Evolutionary conservation across 1,140 invertebrate genomes (phyloP).

Genomic region (Xylocopa sonorina): DNA sequence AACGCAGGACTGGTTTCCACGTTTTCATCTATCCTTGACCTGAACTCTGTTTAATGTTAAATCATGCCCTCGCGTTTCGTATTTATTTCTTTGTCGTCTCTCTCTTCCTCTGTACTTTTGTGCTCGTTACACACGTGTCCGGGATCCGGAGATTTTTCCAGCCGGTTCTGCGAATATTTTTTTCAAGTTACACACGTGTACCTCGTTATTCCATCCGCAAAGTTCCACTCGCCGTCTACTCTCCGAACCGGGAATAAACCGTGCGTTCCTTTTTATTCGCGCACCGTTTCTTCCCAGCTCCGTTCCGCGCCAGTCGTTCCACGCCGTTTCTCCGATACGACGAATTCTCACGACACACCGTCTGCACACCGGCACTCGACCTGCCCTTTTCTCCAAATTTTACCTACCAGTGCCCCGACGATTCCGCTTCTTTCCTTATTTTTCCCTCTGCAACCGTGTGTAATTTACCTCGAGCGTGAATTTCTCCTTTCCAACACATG

Average conservation of each 20-base stretch:
- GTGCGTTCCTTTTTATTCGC: conserved; percentile 25
- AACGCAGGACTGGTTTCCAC: conserved; percentile 16
- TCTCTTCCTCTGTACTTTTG: no score
- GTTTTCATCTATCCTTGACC: conserved; percentile 42
- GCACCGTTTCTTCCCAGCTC: not conserved
- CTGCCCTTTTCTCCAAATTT: conserved; percentile 16
- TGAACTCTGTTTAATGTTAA: conserved; percentile 39
- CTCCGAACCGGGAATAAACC: not conserved
- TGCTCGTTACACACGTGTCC: no score
- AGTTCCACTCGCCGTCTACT: not conserved
- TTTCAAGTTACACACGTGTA: no score
- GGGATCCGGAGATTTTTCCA: no score
- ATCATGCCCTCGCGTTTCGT: conserved; percentile 13
- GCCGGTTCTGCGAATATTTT: no score
- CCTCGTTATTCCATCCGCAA: not conserved
- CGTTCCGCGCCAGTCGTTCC: not conserved
- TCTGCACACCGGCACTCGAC: conserved; percentile 7
- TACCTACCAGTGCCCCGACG: not conserved
- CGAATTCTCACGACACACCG: conserved; percentile 14
- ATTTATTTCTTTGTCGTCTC: no score
- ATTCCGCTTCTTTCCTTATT: conserved; percentile 18
- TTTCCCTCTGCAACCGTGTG: not conserved
- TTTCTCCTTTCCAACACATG: conserved; percentile 4
- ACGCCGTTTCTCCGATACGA: not conserved
- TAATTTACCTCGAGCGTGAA: conserved; percentile 16